A percentile compares a stretch with the other conserved stretches of the same genome.
phyloP scores from a whole-genome alignment of 2,113 vertebrate genomes.

The Eubucco bourcierii region DNA sequence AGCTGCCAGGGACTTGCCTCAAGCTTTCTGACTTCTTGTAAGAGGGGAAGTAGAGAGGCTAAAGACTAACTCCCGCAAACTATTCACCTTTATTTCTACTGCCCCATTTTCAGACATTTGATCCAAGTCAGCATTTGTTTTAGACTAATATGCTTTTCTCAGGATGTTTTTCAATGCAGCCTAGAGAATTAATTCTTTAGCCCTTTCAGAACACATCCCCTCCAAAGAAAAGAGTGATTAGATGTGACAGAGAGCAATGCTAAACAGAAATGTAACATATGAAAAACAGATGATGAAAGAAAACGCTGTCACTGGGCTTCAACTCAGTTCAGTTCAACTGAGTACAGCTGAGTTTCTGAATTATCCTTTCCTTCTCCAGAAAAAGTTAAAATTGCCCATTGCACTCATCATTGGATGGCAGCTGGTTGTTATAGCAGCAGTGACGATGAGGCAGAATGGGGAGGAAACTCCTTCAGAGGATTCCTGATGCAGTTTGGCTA shows the following conservation, averaged over 20 bases:
- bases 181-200: neutral
- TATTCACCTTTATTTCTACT: neutral
- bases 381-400: neutral
- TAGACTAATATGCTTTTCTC: neutral
- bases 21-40: constrained; percentile 11
- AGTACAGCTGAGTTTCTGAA: neutral
- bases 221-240: neutral
- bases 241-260: neutral
- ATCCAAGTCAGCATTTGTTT: neutral
- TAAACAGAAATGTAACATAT: neutral
- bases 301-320: neutral
- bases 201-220: neutral
- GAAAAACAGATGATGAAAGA: constrained; percentile 21
- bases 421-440: neutral
- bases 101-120: neutral
- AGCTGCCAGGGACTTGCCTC: constrained; percentile 18
- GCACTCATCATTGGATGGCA: neutral
- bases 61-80: neutral
- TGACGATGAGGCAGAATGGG: neutral
- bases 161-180: neutral
- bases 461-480: neutral
- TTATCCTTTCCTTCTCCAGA: neutral
- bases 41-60: neutral
- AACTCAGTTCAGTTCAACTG: neutral
- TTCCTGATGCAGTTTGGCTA: neutral